Evolutionary conservation across 2,888 invertebrate genomes (phyloP).

Genomic region (Andricus curvator): DNA sequence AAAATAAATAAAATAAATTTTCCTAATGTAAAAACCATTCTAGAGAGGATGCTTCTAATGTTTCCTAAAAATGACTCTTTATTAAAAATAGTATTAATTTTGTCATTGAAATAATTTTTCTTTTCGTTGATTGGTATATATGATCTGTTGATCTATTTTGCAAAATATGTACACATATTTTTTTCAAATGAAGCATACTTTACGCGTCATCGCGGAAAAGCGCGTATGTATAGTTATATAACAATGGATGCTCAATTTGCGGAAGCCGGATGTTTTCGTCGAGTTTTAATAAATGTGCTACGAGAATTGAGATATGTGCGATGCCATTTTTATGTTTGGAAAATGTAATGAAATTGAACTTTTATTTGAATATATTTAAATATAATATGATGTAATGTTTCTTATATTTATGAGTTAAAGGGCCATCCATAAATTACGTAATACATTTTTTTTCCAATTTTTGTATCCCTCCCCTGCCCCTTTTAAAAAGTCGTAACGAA

Average conservation of each 20-base stretch:
- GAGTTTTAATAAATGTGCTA: conserved; percentile 27
- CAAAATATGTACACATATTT: not conserved
- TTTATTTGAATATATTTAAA: not conserved
- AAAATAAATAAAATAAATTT: not conserved
- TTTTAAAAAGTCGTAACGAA: too few species aligned
- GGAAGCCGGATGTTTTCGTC: conserved; percentile 17
- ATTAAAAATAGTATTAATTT: too few species aligned
- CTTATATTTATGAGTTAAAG: too few species aligned
- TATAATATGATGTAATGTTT: too few species aligned
- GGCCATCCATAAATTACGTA: too few species aligned
- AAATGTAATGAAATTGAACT: not conserved
- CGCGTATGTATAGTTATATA: conserved; percentile 19
- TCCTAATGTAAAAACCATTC: too few species aligned
- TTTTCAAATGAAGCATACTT: conserved; percentile 7
- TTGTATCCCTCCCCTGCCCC: too few species aligned
- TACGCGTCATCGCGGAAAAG: conserved; percentile 9
- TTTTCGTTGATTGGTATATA: not conserved
- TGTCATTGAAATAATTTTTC: too few species aligned
- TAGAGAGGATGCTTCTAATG: too few species aligned
- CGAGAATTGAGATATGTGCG: not conserved
- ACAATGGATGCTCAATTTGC: conserved; percentile 21
- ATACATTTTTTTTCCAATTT: too few species aligned
- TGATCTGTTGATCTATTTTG: not conserved
- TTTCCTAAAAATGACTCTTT: too few species aligned
- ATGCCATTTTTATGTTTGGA: not conserved